Conservation (phyloP, 2,113 vertebrate species). For the Telmatochromis sp. region DNA sequence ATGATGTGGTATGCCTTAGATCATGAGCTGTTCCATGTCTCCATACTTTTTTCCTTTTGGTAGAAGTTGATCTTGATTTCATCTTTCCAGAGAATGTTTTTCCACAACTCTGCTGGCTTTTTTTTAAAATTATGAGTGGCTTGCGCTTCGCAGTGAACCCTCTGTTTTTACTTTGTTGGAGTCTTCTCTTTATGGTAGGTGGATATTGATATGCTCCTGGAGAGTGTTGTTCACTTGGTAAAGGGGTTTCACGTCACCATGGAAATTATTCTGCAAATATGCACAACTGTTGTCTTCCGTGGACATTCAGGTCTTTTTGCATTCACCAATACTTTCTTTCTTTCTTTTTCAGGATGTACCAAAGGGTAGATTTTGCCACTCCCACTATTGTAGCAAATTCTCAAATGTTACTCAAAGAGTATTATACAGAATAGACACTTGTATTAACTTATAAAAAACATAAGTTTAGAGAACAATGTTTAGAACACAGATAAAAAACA, state of each 20-base stretch:
- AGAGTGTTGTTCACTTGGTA: not conserved
- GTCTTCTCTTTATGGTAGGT: not conserved
- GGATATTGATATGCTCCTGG: not conserved
- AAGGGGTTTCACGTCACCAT: not conserved
- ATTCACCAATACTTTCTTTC: not conserved
- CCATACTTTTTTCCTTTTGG: not conserved
- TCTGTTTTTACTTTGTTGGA: not conserved
- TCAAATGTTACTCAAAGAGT: not conserved
- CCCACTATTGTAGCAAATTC: not conserved
- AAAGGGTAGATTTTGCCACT: not conserved
- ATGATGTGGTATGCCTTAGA: not conserved
- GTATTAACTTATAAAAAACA: not conserved
- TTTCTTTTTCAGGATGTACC: not conserved
- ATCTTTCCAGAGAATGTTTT: not conserved
- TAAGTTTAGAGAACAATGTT: not conserved
- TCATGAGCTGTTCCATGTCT: not conserved
- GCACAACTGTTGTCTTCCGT: not conserved
- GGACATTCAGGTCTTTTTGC: not conserved
- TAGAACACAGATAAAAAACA: not conserved
- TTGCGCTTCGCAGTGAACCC: not conserved
- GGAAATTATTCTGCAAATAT: not conserved
- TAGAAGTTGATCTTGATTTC: not conserved
- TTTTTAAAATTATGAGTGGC: rapidly evolving
- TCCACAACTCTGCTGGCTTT: not conserved
- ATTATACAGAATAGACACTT: not conserved